Percentiles rank a stretch among this genome's conserved stretches.
These are phyloP conservation scores for Brachyhypopomus gauderio DNA, from an alignment of 2,113 vertebrate genomes.

Conservation along the genomic window DNA sequence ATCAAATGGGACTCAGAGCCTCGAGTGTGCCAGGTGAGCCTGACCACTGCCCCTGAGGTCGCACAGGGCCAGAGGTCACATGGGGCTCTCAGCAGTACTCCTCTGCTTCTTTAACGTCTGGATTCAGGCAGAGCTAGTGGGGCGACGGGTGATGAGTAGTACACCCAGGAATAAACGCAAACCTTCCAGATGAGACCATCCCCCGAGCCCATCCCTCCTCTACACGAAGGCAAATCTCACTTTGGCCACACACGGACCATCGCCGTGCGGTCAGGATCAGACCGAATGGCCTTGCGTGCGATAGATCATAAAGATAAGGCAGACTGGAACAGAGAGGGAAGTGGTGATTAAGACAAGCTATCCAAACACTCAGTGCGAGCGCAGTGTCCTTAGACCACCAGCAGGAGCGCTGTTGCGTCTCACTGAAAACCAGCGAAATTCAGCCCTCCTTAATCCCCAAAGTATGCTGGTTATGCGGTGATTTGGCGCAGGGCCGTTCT, in stretches of 20 bases:
- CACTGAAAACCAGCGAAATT: conserved; percentile 69
- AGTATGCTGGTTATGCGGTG: conserved; percentile 71
- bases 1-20: conserved; percentile 43
- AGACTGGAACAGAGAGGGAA: conserved; percentile 43
- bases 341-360: conserved; percentile 45
- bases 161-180: neutral
- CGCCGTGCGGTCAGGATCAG: conserved; percentile 58
- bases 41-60: conserved; percentile 4
- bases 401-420: neutral
- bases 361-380: conserved; percentile 52
- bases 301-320: conserved; percentile 59
- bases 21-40: neutral
- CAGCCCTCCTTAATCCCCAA: conserved; percentile 77
- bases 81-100: neutral
- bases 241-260: conserved; percentile 52
- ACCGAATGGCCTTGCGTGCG: conserved; percentile 18
- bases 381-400: too few relatives aligned
- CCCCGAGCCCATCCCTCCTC: neutral
- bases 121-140: neutral
- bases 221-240: conserved; percentile 39
- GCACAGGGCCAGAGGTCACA: neutral
- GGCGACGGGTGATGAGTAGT: neutral
- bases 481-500: conserved; percentile 42
- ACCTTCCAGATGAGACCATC: conserved; percentile 16
- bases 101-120: neutral